Conservation (phyloP, 1,140 invertebrate genomes). For the Tetranychus cinnabarinus region DNA sequence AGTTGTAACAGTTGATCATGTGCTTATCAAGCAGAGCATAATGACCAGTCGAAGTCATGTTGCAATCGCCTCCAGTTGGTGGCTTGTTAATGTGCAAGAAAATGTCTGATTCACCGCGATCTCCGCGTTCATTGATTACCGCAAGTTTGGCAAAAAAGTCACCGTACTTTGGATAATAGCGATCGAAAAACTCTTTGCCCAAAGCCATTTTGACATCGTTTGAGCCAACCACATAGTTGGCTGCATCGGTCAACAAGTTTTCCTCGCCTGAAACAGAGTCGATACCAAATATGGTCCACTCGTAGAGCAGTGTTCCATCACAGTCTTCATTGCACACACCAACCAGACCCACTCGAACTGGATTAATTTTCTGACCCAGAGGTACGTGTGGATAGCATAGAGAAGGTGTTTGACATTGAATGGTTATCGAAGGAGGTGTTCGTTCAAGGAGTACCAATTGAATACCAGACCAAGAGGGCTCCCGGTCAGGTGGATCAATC, state of each 20-base stretch:
- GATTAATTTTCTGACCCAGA: slow-evolving; percentile 17
- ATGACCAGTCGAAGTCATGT: slow-evolving; percentile 9
- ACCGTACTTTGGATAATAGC: slow-evolving; percentile 16
- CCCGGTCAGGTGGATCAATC: slow-evolving; percentile 14
- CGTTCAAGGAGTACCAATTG: slow-evolving; percentile 15
- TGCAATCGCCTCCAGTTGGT: slow-evolving; percentile 15
- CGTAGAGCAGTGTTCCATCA: slow-evolving; percentile 15
- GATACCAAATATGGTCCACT: slow-evolving; percentile 16
- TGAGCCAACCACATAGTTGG: slow-evolving; percentile 14
- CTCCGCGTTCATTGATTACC: slow-evolving; percentile 13
- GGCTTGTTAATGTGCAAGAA: slow-evolving; percentile 19
- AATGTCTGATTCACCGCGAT: slow-evolving; percentile 15
- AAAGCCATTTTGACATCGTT: slow-evolving; percentile 17
- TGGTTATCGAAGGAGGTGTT: slow-evolving; percentile 14
- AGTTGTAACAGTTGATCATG: slow-evolving; percentile 14
- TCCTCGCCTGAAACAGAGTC: slow-evolving; percentile 13
- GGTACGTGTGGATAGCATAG: slow-evolving; percentile 16
- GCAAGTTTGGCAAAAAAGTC: slow-evolving; percentile 17
- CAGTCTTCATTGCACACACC: slow-evolving; percentile 16
- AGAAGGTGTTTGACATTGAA: slow-evolving; percentile 16
- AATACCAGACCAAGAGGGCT: slow-evolving; percentile 15
- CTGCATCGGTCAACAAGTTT: slow-evolving; percentile 12
- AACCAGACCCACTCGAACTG: slow-evolving; percentile 16
- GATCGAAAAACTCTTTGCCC: slow-evolving; percentile 16
- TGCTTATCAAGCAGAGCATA: slow-evolving; percentile 16